Percentiles rank a stretch among this genome's conserved stretches.
Evolutionary conservation across 2,797 vertebrate genomes (phyloP).

Genomic region (Anomalospiza imberbis): DNA sequence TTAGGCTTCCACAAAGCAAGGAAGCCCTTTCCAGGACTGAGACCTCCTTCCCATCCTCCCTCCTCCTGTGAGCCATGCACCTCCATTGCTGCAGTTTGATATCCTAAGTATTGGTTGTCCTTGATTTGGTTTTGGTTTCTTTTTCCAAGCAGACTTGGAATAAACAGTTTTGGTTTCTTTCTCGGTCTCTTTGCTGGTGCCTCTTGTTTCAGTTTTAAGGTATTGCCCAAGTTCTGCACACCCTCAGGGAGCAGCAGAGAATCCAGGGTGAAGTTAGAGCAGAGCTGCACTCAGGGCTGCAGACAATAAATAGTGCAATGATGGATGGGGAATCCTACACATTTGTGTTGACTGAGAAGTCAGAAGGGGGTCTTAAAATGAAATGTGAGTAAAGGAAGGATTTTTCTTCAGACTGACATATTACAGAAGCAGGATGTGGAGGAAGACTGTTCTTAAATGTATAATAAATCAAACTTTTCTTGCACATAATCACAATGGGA

Average conservation of each 20-base stretch:
- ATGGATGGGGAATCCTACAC: neutral
- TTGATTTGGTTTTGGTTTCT: neutral
- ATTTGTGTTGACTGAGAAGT: neutral
- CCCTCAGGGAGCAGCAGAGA: fast-evolving
- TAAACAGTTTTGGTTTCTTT: neutral
- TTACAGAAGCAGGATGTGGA: neutral
- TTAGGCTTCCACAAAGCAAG: neutral
- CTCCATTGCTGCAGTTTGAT: neutral
- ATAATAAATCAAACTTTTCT: neutral
- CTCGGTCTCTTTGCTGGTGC: neutral
- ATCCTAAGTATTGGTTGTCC: neutral
- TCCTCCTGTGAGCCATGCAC: neutral
- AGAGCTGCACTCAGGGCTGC: neutral
- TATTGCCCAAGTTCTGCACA: neutral
- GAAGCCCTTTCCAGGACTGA: fast-evolving
- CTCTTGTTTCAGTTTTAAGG: neutral
- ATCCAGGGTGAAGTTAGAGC: neutral
- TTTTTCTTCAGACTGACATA: neutral
- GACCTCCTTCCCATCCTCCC: neutral
- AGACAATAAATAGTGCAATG: neutral
- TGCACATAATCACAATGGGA: neutral
- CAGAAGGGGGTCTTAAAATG: neutral
- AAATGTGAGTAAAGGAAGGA: neutral
- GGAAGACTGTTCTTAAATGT: neutral
- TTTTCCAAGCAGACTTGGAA: neutral